phyloP scores from a whole-genome alignment of 2,113 vertebrate genomes.

The Leptobrachium ailaonicum region DNA sequence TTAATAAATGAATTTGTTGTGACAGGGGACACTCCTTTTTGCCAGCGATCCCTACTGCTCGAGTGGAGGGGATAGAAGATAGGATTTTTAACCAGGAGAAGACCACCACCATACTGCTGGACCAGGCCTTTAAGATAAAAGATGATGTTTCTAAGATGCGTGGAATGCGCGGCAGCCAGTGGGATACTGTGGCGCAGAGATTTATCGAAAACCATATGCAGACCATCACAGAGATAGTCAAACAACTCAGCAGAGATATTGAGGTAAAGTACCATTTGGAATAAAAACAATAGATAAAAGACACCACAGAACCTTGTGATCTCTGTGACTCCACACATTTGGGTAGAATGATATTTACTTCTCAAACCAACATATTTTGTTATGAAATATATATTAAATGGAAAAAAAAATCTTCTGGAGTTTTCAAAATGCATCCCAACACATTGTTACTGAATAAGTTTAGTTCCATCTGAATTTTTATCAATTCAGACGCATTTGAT shows the following conservation, averaged over 20 bases:
- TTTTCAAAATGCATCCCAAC: no score
- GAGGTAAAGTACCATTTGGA: constrained; percentile 62
- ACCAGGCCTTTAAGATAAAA: constrained; percentile 77
- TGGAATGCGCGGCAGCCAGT: constrained; percentile 60
- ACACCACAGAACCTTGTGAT: no score
- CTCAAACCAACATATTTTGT: no score
- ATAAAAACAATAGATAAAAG: neutral
- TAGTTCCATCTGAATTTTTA: no score
- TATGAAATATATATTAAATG: no score
- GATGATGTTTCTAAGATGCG: constrained; percentile 68
- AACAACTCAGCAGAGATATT: constrained; percentile 76
- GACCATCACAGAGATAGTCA: constrained; percentile 73
- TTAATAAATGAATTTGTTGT: neutral
- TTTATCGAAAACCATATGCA: constrained; percentile 79
- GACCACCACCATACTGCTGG: constrained; percentile 69
- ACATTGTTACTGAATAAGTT: no score
- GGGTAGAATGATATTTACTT: no score
- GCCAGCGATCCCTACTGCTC: constrained; percentile 47
- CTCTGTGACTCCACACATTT: no score
- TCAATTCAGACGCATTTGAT: no score
- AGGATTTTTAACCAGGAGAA: constrained; percentile 67
- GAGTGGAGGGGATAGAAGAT: constrained; percentile 58
- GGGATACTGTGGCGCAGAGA: constrained; percentile 63
- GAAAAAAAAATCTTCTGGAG: no score
- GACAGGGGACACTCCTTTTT: constrained; percentile 52